Evolutionary conservation across 2,797 vertebrate genomes (phyloP), one percentile per base, ranked within the genome.

Genomic region (Sebastes jordani): DNA sequence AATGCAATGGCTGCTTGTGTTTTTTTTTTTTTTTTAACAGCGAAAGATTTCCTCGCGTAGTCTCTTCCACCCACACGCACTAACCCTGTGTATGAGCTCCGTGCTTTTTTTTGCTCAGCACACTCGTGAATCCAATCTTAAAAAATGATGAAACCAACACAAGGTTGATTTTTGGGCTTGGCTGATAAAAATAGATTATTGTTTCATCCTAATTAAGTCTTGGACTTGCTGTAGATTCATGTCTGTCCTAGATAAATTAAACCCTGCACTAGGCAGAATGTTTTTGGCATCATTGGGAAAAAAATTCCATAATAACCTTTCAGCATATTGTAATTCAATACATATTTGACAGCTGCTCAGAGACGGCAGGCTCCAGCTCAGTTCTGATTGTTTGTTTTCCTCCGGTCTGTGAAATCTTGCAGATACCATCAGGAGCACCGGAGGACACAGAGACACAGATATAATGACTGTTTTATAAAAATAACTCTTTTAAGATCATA

Each of bases 61-160:
- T 79, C 70, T 82, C 75, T 11, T 55, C 68, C 81, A 59, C 87
- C 70, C 74, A 83, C 85, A 64, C 49, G 75, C 42, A 25, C 65
- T 65, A 49, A 66, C 81, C 81, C 46, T 56, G 59, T 66, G n/a
- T 75, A 22, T 67, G 61, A 74, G 38, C 62, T 61, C 11, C 18
- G 6, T 36, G 54, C 68, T 70, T 68, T 64, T 64, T 38, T 54
- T 70, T 36, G 8, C 63, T 58, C 32, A 42, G 36, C 5, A 46
- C 11, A 18, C 55, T 67, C 2, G 63, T 68, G 77, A 78, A 72
- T 74, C 59, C 69, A 52, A 61, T 80, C 77, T 74, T 55, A 67
- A 83, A 77, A 38, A 30, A 46, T 49, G 55, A 30, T 77, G 58
- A n/a, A 56, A 77, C 23, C 9, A 56, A 23, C 25, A 62, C 2